Evolutionary conservation across 2,113 vertebrate species (phyloP).

Genomic region (Gymnocephalus cernua): DNA sequence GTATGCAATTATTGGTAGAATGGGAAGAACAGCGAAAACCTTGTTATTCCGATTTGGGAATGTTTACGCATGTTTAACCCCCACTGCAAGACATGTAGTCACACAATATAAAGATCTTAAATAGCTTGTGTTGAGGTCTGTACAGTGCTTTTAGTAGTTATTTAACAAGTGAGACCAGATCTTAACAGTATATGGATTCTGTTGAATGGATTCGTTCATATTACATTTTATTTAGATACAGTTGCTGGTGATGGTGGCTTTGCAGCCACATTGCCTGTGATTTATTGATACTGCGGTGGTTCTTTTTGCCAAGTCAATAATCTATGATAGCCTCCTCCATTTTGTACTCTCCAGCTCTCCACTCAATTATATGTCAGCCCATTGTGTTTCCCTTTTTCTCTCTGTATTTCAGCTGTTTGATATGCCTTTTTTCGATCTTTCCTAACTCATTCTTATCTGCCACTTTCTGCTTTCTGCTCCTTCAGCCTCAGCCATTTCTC

Average conservation of each 20-base stretch:
- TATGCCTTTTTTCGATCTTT: background rate
- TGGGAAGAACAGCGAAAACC: background rate
- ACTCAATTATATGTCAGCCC: background rate
- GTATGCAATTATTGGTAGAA: background rate
- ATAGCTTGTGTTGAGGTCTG: background rate
- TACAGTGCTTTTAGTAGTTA: background rate
- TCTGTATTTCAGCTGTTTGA: background rate
- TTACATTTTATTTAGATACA: background rate
- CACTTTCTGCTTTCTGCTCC: background rate
- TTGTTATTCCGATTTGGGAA: background rate
- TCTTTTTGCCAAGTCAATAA: background rate
- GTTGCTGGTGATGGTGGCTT: background rate
- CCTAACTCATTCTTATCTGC: background rate
- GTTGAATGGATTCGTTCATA: background rate
- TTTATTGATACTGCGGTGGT: background rate
- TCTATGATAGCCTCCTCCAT: background rate
- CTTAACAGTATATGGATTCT: background rate
- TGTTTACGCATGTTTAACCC: background rate
- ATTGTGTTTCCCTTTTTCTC: background rate
- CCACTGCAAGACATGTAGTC: background rate
- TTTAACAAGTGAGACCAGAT: background rate
- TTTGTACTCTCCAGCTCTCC: background rate
- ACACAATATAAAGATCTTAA: background rate
- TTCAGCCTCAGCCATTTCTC: background rate
- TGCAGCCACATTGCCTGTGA: background rate